Conservation (phyloP, 2,888 invertebrate genomes). For the Gonocerus acuteangulatus region DNA sequence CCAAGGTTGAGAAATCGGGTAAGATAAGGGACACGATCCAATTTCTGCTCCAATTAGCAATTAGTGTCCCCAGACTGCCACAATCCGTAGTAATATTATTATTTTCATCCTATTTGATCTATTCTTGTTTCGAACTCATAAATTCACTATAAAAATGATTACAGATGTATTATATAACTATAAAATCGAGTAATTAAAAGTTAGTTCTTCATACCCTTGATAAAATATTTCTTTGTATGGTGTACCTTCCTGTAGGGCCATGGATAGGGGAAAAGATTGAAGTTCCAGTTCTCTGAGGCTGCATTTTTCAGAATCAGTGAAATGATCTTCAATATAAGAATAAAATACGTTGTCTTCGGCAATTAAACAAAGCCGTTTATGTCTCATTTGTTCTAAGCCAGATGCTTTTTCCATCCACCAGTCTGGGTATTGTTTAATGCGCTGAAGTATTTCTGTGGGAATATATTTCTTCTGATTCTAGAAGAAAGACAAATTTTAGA, state of each 20-base stretch:
- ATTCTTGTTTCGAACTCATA: no score
- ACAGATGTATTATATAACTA: no score
- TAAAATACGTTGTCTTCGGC: conserved; percentile 5
- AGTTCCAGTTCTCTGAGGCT: conserved; percentile 9
- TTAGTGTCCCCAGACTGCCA: no score
- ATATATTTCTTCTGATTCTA: conserved; percentile 14
- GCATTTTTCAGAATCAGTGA: conserved; percentile 11
- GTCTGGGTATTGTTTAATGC: not conserved
- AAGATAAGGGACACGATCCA: no score
- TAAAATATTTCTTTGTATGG: conserved; percentile 11
- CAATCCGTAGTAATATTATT: no score
- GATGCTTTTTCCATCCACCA: not conserved
- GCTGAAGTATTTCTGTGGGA: not conserved
- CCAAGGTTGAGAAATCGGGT: no score
- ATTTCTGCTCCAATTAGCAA: no score
- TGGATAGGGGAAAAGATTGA: conserved; percentile 1
- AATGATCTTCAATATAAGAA: not conserved
- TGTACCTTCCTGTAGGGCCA: not conserved
- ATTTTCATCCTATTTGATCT: no score
- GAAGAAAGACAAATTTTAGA: not conserved
- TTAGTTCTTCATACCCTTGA: conserved; percentile 16
- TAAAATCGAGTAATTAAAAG: no score
- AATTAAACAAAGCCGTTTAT: not conserved
- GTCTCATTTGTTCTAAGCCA: not conserved
- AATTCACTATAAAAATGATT: no score